phyloP scores from a whole-genome alignment of 1,140 invertebrate genomes.

The Nasonia giraulti region DNA sequence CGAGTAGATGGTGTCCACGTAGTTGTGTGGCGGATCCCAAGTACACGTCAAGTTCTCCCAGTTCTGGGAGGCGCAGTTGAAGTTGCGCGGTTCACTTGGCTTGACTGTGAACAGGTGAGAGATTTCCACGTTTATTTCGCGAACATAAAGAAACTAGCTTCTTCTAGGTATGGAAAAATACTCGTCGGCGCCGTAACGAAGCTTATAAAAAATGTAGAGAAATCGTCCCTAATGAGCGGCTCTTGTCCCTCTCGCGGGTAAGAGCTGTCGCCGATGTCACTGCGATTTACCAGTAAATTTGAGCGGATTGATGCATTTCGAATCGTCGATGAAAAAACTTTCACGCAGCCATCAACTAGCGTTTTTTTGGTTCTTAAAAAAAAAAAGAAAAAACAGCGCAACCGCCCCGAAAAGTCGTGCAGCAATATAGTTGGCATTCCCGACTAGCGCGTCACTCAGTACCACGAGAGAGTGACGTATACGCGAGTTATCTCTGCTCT shows the following conservation, averaged over 20 bases:
- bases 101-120: constrained; percentile 58
- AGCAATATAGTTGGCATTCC: not conserved
- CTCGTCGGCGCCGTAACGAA: not conserved
- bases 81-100: constrained; percentile 76
- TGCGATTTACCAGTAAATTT: no score
- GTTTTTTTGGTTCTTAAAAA: no score
- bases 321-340: no score
- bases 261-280: no score
- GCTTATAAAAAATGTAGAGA: not conserved
- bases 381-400: no score
- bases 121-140: not conserved
- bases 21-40: constrained; percentile 76
- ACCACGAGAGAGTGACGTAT: not conserved
- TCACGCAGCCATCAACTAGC: no score
- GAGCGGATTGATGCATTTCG: no score
- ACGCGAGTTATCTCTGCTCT: not conserved
- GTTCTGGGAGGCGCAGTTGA: constrained; percentile 80
- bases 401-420: no score
- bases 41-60: constrained; percentile 80
- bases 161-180: not conserved
- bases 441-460: not conserved
- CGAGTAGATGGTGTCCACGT: constrained; percentile 75
- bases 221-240: not conserved
- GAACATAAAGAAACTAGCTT: not conserved
- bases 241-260: not conserved